Percentiles rank a stretch among this genome's conserved stretches.
Evolutionary conservation across 2,797 vertebrate species (phyloP).

Genomic region (Pseudocheirus occidentalis): DNA sequence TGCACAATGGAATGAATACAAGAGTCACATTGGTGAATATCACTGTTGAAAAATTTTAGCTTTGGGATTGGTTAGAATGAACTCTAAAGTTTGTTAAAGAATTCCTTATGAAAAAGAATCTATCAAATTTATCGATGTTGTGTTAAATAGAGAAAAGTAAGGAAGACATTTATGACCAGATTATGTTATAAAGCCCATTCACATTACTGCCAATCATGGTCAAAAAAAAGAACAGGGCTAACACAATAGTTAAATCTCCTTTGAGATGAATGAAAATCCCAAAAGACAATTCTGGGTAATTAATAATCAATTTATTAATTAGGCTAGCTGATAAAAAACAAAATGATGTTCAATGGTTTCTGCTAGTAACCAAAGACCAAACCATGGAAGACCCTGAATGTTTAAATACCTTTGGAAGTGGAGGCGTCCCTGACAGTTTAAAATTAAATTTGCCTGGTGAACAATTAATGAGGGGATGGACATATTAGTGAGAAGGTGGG

Average conservation of each 20-base stretch:
- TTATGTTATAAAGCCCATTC: not conserved
- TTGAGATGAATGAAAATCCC: not conserved
- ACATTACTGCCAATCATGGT: not conserved
- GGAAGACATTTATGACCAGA: not conserved
- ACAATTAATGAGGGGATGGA: not conserved
- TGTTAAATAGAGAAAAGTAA: not conserved
- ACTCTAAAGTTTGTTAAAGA: not conserved
- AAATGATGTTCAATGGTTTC: not conserved
- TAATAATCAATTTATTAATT: not conserved
- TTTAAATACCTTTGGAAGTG: not conserved
- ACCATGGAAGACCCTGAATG: not conserved
- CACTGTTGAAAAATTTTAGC: not conserved
- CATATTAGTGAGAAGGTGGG: not conserved
- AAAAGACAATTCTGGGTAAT: not conserved
- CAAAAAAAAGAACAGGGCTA: not conserved
- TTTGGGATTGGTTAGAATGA: not conserved
- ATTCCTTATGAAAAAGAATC: not conserved
- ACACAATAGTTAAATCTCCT: not conserved
- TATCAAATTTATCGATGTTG: not conserved
- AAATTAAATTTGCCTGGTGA: not conserved
- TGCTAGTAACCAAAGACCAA: not conserved
- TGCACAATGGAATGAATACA: not conserved
- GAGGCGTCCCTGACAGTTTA: not conserved
- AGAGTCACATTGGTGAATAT: not conserved
- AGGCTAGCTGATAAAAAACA: not conserved